Evolutionary conservation across 2,888 invertebrate genomes (phyloP).

Genomic region (Alloscopus bannaensis): DNA sequence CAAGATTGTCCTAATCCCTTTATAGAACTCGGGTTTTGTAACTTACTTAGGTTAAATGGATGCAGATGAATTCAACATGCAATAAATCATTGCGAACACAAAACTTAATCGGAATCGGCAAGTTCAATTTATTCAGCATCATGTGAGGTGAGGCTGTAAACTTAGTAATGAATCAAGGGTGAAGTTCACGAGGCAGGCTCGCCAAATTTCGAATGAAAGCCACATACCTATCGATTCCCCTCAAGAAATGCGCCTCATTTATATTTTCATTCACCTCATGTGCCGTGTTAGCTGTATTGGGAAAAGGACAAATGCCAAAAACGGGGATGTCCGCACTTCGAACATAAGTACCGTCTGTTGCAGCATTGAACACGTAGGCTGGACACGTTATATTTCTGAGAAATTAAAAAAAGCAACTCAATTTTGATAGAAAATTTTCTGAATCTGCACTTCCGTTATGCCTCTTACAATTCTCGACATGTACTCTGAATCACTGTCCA

Average conservation of each 20-base stretch:
- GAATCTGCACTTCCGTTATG: neutral
- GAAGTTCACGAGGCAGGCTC: neutral
- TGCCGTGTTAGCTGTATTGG: constrained; percentile 15
- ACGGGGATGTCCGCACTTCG: constrained; percentile 76
- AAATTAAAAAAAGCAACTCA: neutral
- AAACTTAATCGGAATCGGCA: no score
- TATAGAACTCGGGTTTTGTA: no score
- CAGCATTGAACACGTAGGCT: constrained; percentile 6
- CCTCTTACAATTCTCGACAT: constrained; percentile 49
- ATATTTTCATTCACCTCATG: constrained; percentile 62
- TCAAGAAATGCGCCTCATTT: constrained; percentile 54
- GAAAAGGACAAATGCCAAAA: constrained; percentile 58
- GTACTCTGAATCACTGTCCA: constrained; percentile 83
- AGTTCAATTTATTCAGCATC: no score
- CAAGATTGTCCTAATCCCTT: no score
- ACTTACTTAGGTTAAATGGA: no score
- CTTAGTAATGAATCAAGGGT: no score
- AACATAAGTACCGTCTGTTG: constrained; percentile 75
- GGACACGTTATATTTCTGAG: constrained; percentile 32
- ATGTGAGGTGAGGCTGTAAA: no score
- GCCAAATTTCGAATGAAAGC: constrained; percentile 37
- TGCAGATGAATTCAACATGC: no score
- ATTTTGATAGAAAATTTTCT: neutral
- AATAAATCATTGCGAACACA: no score
- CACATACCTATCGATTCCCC: constrained; percentile 41